Evolutionary conservation across 2,888 invertebrate species (phyloP), one percentile per base, ranked within the genome.

Genomic region (Maniola hyperantus): DNA sequence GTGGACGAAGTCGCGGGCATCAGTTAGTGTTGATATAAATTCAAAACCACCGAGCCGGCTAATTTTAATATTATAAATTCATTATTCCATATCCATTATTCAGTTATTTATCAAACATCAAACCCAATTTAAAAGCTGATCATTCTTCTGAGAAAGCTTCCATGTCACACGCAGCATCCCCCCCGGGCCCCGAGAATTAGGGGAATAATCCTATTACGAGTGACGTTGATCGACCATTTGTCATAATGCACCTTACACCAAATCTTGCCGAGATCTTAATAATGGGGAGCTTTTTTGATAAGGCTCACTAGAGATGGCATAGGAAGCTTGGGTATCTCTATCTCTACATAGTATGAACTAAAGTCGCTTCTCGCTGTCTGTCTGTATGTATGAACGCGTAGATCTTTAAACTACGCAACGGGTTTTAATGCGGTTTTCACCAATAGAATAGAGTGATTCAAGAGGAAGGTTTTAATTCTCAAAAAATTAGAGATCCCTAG

Each of bases 201-300:
- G 79, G 76, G 75, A 60, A 69, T 85, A 83, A 85, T 85, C 83
- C 80, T 79, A 83, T 84, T 84, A 85, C 68, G 57, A 61, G 71
- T 82, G 85, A 86, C 85, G 82, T 76, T 83, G 80, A 84, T 83
- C 80, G 76, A 73, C 78, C 72, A 80, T 83, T 78, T 74, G 74
- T 84, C 82, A 83, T 78, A 80, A 73, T 70, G 69, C 55, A 60
- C 44, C 66, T 57, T 20, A 55, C 53, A 58, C 65, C 59, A 66
- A 71, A 63, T 65, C 66, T 58, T 13, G 8, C 10, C 33, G 46
- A 59, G 59, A 59, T 59, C 46, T 59, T 59, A 57, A 42, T 57
- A 57, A 57, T 57, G 42, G 57, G 57, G 20, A 57, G 57, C 42
- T 26, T 36, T 11, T 39, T 55, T 39, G 55, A 26, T 57, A 20